phyloP scores from a whole-genome alignment of 2,113 vertebrate species.

The Thymallus thymallus region DNA sequence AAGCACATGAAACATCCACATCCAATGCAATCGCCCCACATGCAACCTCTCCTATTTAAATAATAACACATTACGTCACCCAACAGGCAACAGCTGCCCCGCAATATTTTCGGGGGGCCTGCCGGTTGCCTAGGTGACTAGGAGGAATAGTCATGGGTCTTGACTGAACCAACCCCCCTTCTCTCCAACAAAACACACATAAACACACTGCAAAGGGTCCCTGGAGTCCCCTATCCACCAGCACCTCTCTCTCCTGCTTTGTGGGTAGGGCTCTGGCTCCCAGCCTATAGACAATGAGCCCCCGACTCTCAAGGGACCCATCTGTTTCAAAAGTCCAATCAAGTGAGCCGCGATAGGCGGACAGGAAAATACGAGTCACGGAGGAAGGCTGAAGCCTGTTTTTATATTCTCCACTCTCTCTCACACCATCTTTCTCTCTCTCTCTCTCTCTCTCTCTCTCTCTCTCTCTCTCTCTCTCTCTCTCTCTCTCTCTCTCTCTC shows the following conservation, averaged over 20 bases:
- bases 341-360: not conserved
- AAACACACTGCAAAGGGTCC: not conserved
- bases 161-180: not conserved
- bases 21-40: conserved; percentile 30
- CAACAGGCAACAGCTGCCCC: conserved; percentile 46
- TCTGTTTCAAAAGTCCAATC: not conserved
- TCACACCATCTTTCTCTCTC: conserved; percentile 10
- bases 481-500: conserved; percentile 4
- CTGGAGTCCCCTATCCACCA: not conserved
- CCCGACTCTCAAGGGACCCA: not conserved
- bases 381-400: not conserved
- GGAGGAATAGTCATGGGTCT: not conserved
- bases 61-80: conserved; percentile 53
- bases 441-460: not conserved
- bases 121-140: conserved; percentile 10
- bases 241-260: not conserved
- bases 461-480: conserved; percentile 3
- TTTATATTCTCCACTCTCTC: not conserved
- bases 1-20: conserved; percentile 60
- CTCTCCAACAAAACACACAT: not conserved
- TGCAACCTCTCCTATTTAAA: conserved; percentile 26
- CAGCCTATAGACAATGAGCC: not conserved
- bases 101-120: conserved; percentile 27
- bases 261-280: not conserved
- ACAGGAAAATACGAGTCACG: conserved; percentile 1